Percentiles rank a stretch among this genome's conserved stretches.
Conservation (phyloP, 1,140 invertebrate species). For the Philaenus spumarius region DNA sequence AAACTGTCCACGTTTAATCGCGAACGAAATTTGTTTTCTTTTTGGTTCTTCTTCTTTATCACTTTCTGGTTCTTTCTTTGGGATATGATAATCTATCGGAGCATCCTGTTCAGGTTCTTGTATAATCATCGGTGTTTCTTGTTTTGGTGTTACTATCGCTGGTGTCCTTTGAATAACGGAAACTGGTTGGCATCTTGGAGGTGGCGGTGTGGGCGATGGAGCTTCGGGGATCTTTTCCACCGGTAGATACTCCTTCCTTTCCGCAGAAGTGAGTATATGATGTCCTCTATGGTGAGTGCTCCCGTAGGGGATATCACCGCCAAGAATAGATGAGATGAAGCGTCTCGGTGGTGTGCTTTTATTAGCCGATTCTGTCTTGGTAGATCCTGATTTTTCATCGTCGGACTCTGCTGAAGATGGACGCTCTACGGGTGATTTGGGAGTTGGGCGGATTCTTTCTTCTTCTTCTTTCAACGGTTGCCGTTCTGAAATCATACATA, state of each 20-base stretch:
- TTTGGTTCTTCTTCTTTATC: conserved; percentile 38
- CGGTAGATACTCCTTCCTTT: conserved; percentile 71
- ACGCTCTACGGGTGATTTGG: background rate
- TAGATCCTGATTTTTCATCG: background rate
- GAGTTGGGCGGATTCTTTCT: conserved; percentile 3
- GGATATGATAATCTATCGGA: conserved; percentile 81
- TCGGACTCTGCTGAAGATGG: background rate
- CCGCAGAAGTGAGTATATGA: conserved; percentile 65
- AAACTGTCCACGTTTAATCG: conserved; percentile 25
- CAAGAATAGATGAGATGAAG: conserved; percentile 69
- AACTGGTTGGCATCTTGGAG: conserved; percentile 33
- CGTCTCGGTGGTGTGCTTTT: conserved; percentile 45
- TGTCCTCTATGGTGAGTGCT: conserved; percentile 49
- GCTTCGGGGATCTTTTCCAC: conserved; percentile 46
- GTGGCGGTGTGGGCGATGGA: conserved; percentile 17
- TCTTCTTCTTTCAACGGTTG: conserved; percentile 4
- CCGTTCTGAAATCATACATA: background rate
- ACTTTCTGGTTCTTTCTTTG: conserved; percentile 54
- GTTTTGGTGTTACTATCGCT: conserved; percentile 33
- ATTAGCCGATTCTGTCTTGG: too few species aligned
- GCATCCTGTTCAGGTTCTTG: conserved; percentile 62
- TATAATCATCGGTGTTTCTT: conserved; percentile 35
- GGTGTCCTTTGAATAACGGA: conserved; percentile 80
- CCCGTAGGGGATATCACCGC: conserved; percentile 66
- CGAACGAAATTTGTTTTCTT: conserved; percentile 39